phyloP scores from a whole-genome alignment of 2,888 invertebrate species.

The Ariolimax columbianus region DNA sequence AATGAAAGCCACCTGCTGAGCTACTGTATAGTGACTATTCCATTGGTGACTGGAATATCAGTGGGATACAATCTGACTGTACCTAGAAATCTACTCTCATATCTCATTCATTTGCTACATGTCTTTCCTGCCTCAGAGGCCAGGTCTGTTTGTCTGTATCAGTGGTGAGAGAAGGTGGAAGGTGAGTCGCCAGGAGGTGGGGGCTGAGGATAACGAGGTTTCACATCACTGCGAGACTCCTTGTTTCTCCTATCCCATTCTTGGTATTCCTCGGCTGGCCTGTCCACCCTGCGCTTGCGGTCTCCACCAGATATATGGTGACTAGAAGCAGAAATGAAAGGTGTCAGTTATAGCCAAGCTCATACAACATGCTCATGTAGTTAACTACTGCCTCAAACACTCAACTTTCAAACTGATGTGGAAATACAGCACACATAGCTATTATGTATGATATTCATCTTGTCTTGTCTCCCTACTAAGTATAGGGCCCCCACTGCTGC shows the following conservation, averaged over 20 bases:
- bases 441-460: no score
- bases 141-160: slow-evolving; percentile 40
- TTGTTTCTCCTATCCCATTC: slow-evolving; percentile 59
- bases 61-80: not conserved
- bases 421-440: not conserved
- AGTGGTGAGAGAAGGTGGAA: slow-evolving; percentile 45
- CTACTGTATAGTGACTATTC: no score
- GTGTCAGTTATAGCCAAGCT: not conserved
- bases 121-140: slow-evolving; percentile 37
- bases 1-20: no score
- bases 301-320: slow-evolving; percentile 40
- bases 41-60: no score
- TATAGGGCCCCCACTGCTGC: no score
- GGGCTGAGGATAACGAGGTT: slow-evolving; percentile 50
- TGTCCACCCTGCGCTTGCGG: slow-evolving; percentile 43
- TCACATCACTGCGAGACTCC: slow-evolving; percentile 63
- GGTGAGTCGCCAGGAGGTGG: slow-evolving; percentile 54
- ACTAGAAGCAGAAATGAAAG: slow-evolving; percentile 38
- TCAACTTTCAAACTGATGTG: not conserved
- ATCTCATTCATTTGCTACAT: not conserved
- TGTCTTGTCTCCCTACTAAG: no score
- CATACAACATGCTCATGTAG: no score
- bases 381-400: no score
- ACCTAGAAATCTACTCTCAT: not conserved
- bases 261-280: slow-evolving; percentile 45